phyloP scores from a whole-genome alignment of 2,113 vertebrate species.

The Pygoscelis antarcticus region DNA sequence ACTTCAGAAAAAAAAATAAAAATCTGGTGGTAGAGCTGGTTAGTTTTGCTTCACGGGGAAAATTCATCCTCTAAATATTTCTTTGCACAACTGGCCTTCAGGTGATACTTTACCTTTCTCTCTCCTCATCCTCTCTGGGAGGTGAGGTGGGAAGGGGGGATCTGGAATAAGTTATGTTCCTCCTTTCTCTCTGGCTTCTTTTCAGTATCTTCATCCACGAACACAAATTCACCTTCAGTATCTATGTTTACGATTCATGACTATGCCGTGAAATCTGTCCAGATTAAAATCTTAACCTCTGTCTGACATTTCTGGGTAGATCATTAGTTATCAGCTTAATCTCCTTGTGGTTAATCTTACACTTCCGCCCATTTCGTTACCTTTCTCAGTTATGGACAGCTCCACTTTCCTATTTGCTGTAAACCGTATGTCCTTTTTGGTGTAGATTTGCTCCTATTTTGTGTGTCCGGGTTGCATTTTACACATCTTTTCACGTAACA shows the following conservation, averaged over 20 bases:
- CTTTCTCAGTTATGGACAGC: neutral
- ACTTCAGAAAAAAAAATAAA: neutral
- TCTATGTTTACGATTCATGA: neutral
- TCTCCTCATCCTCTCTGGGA: neutral
- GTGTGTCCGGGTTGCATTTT: neutral
- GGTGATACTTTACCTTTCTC: neutral
- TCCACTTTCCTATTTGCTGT: neutral
- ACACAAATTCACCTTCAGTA: neutral
- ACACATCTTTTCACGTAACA: neutral
- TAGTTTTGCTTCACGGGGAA: neutral
- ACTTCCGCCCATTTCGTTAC: neutral
- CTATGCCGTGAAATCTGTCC: neutral
- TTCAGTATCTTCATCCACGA: neutral
- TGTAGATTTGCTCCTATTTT: neutral
- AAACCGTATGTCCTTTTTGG: neutral
- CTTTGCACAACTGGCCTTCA: neutral
- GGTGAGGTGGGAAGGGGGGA: neutral
- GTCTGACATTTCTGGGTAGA: constrained; percentile 40
- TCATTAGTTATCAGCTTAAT: constrained; percentile 58
- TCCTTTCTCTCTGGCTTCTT: neutral
- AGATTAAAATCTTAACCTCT: constrained; percentile 64
- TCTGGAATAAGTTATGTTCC: neutral
- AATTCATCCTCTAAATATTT: neutral
- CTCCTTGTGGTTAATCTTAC: constrained; percentile 52
- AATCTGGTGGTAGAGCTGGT: neutral